Base-by-base conservation (phyloP, 2,797 vertebrate genomes). In the Falco columbarius region DNA sequence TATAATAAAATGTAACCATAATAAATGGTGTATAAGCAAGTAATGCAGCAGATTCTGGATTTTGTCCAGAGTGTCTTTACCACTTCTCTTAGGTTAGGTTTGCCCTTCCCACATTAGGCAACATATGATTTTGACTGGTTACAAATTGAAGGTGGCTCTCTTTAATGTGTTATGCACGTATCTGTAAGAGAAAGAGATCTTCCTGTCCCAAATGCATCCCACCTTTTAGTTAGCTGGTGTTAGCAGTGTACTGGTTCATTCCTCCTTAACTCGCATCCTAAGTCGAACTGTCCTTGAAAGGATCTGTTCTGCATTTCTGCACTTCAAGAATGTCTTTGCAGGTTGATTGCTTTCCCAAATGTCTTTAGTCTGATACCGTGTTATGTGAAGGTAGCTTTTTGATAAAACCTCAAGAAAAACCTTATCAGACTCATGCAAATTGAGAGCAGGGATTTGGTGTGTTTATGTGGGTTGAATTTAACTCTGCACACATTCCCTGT, bases 1-100 rank as follows among this genome's bases (percentile, higher is more conserved):
- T 92, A 71, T 98, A 97, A 97, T 98, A 98, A 98, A 98, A 98
- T 97, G 96, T 82, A 97, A 83, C 87, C 82, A 81, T 96, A 98
- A 97, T 98, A 98, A 98, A 98, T 94, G 96, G 55, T 90, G 97
- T 96, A 94, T 97, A 95, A 96, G 90, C 89, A 97, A 98, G 98
- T 96, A 97, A 95, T 14, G 29, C 95, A 97, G 68, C 51, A n/a
- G 81, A 88, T 92, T 91, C 93, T 98, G 97, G 97, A 96, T 90
- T 79, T 76, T 62, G 58, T 97, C 97, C 97, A 97, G 83, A 44
- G 72, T 97, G 84, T 94, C 80, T 97, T 97, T 91, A 91, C 92
- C 86, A 92, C 88, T 95, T 87, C 80, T 38, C 77, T 82, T 74
- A 86, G n/a, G 59, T 92, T 75, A 74, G 74, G 70, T 89, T 93